Base-by-base conservation (phyloP, 2,888 invertebrate genomes). In the Argyresthia goedartella region DNA sequence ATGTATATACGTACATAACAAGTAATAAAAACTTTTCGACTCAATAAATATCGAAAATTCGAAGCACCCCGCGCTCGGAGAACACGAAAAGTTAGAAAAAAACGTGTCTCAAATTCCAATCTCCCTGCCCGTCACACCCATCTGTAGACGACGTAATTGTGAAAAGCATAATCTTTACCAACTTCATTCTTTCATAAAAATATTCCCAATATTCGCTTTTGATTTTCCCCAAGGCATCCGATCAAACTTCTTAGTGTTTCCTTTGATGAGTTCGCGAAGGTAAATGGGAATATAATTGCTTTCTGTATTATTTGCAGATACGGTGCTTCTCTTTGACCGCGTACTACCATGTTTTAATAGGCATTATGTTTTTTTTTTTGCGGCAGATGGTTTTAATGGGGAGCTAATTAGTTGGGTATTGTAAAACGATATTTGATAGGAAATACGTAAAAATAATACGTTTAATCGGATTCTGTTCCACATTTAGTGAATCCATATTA, bases 241-340 rank as follows among this genome's bases (percentile, higher is more conserved):
- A 81, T 81, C 79, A 79, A 75, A 76, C 71, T 71, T 73, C 71
- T 67, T 61, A 64, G 60, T 63, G 56, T 53, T 11, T 61, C 66
- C 72, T 78, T 80, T 79, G 79, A 78, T 66, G 66, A 59, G 57
- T 53, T 10, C 58, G 59, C 59, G 71, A 62, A 65, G 67, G 67
- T 65, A 75, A 81, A 79, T 75, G 73, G 75, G 72, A 78, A 75
- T 69, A 75, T 80, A 80, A 81, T 82, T 77, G 73, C 69, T 67
- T 66, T 56, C 57, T 25, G 71, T 66, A 79, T 81, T 81, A 80
- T 76, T 76, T 68, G 62, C 64, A 59, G 69, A 67, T 66, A 64
- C 16, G 36, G 54, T 68, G 69, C 69, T 73, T 75, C 75, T 13
- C 69, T 73, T 76, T 74, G 34, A 66, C 59, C 50, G 51, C 49